These are phyloP conservation scores for Pristionchus arcanus DNA, from an alignment of 2,888 invertebrate species.

Conservation along the genomic window DNA sequence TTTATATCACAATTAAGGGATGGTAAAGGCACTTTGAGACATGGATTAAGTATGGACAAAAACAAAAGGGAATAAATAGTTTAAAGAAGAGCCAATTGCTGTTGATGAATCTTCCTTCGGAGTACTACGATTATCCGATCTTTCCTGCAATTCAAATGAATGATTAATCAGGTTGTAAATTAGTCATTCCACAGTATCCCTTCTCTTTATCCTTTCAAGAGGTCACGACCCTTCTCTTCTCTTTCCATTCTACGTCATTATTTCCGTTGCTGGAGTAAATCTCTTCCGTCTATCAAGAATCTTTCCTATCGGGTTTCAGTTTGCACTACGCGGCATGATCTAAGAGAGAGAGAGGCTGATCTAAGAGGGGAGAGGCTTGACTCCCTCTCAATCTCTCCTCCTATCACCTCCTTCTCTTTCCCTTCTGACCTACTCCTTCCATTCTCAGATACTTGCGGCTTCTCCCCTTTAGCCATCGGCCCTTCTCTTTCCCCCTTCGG, in stretches of 20 bases:
- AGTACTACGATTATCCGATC: conserved; percentile 54
- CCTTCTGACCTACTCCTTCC: conserved; percentile 22
- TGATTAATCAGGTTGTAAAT: conserved; percentile 30
- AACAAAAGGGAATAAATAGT: neutral
- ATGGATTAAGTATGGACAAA: conserved; percentile 10
- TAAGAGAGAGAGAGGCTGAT: conserved; percentile 24
- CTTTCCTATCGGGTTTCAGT: conserved; percentile 53
- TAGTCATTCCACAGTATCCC: conserved; percentile 37
- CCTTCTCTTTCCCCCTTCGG: neutral
- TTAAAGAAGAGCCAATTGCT: conserved; percentile 53
- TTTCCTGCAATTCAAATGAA: conserved; percentile 47
- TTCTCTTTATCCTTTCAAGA: neutral
- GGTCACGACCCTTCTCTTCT: conserved; percentile 2
- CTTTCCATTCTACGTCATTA: neutral
- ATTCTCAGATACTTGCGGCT: conserved; percentile 31
- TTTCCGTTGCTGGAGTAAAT: conserved; percentile 11
- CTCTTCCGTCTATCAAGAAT: conserved; percentile 39
- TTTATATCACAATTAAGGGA: conserved; percentile 18
- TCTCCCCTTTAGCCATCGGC: conserved; percentile 22
- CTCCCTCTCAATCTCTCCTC: conserved; percentile 9
- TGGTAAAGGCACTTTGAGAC: conserved; percentile 35
- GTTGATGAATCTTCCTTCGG: conserved; percentile 51
- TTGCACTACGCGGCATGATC: conserved; percentile 46
- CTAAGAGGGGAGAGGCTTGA: conserved; percentile 24
- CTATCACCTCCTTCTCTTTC: conserved; percentile 45